phyloP scores from a whole-genome alignment of 2,113 vertebrate genomes.

The Callipepla squamata region DNA sequence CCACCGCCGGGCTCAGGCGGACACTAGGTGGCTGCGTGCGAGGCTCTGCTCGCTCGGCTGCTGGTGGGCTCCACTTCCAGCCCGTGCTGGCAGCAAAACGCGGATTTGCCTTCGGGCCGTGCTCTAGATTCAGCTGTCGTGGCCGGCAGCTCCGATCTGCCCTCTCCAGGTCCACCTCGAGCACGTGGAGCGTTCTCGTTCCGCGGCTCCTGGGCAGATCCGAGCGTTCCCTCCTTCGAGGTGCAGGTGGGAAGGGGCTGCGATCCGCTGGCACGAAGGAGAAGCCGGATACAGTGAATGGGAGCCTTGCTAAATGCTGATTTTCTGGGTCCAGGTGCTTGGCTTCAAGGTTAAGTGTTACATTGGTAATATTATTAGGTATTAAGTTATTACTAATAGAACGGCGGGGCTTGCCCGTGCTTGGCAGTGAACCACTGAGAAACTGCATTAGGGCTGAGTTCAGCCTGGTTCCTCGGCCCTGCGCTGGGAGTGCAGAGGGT shows the following conservation, averaged over 20 bases:
- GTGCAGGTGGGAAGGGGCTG: background rate
- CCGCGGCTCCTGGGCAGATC: background rate
- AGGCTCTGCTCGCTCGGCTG: background rate
- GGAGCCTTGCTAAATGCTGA: background rate
- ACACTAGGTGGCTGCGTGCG: constrained; percentile 79
- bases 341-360: constrained; percentile 44
- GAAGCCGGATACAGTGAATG: background rate
- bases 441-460: constrained; percentile 29
- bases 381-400: constrained; percentile 53
- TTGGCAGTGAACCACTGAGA: constrained; percentile 24
- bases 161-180: background rate
- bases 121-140: background rate
- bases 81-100: constrained; percentile 16
- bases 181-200: background rate
- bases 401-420: constrained; percentile 22
- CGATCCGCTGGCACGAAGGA: background rate
- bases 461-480: constrained; percentile 47
- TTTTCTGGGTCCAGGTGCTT: constrained; percentile 44
- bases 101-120: background rate
- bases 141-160: background rate
- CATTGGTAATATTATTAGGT: constrained; percentile 39
- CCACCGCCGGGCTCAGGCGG: background rate
- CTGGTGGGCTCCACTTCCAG: constrained; percentile 53
- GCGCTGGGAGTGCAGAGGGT: background rate
- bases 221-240: background rate